Conservation (phyloP, 2,888 invertebrate species). For the Epistrophella euchroma region DNA sequence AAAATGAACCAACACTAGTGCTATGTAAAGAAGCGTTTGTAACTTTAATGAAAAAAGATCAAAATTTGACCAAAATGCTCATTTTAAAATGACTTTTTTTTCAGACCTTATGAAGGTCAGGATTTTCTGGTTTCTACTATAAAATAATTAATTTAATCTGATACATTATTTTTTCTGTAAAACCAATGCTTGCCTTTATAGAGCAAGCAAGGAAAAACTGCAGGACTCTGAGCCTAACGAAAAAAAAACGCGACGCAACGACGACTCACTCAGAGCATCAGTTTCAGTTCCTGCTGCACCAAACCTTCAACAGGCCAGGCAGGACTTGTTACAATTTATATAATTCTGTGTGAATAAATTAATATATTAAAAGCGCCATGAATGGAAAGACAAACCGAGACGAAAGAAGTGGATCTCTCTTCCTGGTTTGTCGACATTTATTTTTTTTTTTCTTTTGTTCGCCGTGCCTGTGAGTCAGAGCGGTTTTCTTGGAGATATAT, state of each 20-base stretch:
- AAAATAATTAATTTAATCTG: not conserved
- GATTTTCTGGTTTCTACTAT: not conserved
- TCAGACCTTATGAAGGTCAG: not conserved
- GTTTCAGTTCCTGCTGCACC: conserved; percentile 33
- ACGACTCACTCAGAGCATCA: conserved; percentile 57
- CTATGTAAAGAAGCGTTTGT: not conserved
- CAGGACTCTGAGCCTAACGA: not conserved
- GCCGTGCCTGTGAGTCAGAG: conserved; percentile 42
- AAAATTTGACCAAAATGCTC: not conserved
- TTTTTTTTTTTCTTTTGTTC: not conserved
- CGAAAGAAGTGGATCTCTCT: not conserved
- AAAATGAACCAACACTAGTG: no score
- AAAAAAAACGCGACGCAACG: conserved; percentile 1
- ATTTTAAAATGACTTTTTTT: not conserved
- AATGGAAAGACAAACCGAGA: conserved; percentile 1
- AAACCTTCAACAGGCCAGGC: no score
- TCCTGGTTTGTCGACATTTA: conserved; percentile 17
- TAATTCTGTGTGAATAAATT: conserved; percentile 63
- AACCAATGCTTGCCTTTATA: not conserved
- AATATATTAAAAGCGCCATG: conserved; percentile 65
- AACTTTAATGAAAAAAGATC: not conserved
- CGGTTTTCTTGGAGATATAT: not conserved
- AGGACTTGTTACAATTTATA: conserved; percentile 24
- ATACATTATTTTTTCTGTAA: not conserved
- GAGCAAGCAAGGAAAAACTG: not conserved